Base-by-base conservation (phyloP, 2,888 invertebrate species). In the Caenorhabditis wallacei region DNA sequence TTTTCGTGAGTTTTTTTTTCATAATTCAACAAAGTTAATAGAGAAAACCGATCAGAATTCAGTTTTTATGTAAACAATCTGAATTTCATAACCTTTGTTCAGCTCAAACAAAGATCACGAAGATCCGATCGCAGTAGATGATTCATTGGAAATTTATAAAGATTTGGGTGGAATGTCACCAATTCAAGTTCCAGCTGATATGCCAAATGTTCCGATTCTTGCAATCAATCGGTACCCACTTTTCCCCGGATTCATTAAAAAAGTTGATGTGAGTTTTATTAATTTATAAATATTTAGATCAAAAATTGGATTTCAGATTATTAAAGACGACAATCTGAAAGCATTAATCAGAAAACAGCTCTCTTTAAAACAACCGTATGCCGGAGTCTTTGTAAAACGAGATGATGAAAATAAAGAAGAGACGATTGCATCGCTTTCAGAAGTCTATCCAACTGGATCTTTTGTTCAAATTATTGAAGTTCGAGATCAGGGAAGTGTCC, bases 391-490 rank as follows among this genome's bases (percentile, higher is more conserved):
- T 92, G 93, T 99, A 88, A 97, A 97, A 91, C 96, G 95, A 92
- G 95, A 95, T 90, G 96, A 96, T 91, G 96, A 95, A 95, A 85
- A 87, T 66, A 85, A 84, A 37, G 82, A 80, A 22, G 87, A 87
- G 59, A 82, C 80, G 0, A 95, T 98, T 0, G 94, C 95, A 13
- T 95, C 94, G 70, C 91, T 98, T 30, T 95, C 95, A 82, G 98
- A 99, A 85, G 94, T 99, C 48, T 96, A 97, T 92, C 93, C 94
- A 68, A 94, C 97, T 30, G 99, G 99, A 10, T 96, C 97, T 1
- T 99, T 99, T 93, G 98, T 85, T 5, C 97, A 98, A 93, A 98
- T 99, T 86, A 96, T 97, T 89, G 98, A 99, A 93, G 95, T 99
- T 93, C 97, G 89, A n/a, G 89, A 90, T 54, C 83, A 86, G 96